phyloP scores from a whole-genome alignment of 2,797 vertebrate genomes.

The Alexandromys oeconomus region DNA sequence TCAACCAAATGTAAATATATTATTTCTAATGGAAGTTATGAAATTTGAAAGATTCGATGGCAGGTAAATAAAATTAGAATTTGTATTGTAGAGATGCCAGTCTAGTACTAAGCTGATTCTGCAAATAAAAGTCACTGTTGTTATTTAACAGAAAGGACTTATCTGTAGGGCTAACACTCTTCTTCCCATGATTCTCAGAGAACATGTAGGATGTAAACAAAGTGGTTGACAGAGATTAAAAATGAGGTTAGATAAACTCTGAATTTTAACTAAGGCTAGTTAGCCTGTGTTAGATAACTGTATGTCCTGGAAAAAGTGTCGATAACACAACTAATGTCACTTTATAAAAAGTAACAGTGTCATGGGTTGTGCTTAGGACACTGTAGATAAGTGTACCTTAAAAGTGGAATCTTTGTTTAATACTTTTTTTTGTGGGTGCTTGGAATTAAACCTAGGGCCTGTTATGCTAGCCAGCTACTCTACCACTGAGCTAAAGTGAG shows the following conservation, averaged over 20 bases:
- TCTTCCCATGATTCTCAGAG: conserved; percentile 87
- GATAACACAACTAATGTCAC: too few relatives aligned
- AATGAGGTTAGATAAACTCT: conserved; percentile 42
- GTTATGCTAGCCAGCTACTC: neutral
- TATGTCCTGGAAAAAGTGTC: neutral
- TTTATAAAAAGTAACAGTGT: neutral
- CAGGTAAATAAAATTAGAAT: conserved; percentile 82
- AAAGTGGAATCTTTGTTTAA: conserved; percentile 1
- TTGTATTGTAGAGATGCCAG: conserved; percentile 86
- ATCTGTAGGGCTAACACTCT: conserved; percentile 58
- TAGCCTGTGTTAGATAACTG: conserved; percentile 23
- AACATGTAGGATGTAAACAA: conserved; percentile 62
- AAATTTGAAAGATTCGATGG: conserved; percentile 81
- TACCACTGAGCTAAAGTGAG: neutral
- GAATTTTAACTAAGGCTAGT: conserved; percentile 53
- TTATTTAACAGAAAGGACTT: conserved; percentile 68
- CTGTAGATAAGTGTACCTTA: conserved; percentile 17
- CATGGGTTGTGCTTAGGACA: neutral
- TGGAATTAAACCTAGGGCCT: neutral
- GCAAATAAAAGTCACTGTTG: conserved; percentile 75
- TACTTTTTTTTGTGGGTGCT: neutral
- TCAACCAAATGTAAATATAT: conserved; percentile 87
- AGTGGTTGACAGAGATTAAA: conserved; percentile 25
- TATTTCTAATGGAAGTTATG: conserved; percentile 90
- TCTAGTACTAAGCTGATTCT: conserved; percentile 74